Conservation (phyloP, 23 tunicate genomes). For the Halocynthia roretzi region DNA sequence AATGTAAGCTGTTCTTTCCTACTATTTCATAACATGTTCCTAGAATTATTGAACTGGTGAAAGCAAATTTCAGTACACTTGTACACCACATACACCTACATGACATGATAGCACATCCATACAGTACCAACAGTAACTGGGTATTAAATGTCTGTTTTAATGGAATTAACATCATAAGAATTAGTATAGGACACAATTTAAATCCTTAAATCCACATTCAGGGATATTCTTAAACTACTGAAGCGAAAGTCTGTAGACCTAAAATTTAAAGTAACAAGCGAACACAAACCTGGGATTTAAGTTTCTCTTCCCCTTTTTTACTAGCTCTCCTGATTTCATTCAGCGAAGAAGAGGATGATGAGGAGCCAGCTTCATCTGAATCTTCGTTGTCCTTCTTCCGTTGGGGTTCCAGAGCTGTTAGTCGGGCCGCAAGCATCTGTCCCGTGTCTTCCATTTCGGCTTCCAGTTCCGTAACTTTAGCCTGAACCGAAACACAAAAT, state of each 20-base stretch:
- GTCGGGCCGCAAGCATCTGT: constrained; percentile 73
- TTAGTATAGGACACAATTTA: no score
- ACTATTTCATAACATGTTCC: no score
- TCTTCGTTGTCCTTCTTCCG: constrained; percentile 29
- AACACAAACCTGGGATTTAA: background rate
- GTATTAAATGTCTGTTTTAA: no score
- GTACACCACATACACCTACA: no score
- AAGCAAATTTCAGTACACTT: no score
- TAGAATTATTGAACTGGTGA: no score
- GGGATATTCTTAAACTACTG: no score
- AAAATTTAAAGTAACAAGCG: background rate
- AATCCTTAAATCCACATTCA: no score
- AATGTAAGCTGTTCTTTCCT: no score
- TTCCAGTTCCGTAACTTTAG: constrained; percentile 65
- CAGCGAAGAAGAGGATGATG: constrained; percentile 42
- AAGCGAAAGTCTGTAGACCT: background rate
- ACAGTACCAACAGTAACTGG: no score
- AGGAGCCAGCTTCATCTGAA: constrained; percentile 44
- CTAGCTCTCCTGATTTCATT: constrained; percentile 29
- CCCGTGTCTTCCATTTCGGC: constrained; percentile 90
- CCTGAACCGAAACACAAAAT: constrained; percentile 30
- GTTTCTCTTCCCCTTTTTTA: constrained; percentile 1
- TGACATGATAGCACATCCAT: no score
- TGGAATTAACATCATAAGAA: no score
- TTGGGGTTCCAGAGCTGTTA: constrained; percentile 65